Base-by-base conservation (phyloP, 2,113 vertebrate species). In the Pomatostomus ruficeps region DNA sequence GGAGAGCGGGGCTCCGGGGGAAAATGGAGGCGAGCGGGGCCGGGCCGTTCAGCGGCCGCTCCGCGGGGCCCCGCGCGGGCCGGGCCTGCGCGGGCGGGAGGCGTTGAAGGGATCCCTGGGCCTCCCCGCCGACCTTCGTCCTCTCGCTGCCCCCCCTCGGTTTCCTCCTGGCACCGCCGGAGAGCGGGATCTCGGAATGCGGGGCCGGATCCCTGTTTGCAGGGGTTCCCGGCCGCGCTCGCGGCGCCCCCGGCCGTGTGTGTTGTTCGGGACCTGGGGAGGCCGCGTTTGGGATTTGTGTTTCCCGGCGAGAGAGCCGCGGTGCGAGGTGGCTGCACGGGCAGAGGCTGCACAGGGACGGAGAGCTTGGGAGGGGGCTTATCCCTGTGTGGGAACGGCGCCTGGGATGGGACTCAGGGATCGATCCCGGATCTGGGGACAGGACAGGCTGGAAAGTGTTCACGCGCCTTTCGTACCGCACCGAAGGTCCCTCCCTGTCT, bases 301-400 rank as follows among this genome's bases (percentile, higher is more conserved):
- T 36, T 89, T 83, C 51, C 29, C 6, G 87, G 89, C 24, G 10
- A 35, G 55, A 21, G 71, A 62, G 46, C 38, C 45, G 88, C 77
- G 63, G 20, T 73, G 92, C 46, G 80, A 61, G 25, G 59, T 9
- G 80, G 40, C 58, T 36, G 84, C 73, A 4, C 13, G 19, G 85
- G 54, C 68, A n/a, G 20, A 13, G 61, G 57, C 70, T 62, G 81
- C 57, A 7, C 42, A 9, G 49, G 29, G 35, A 75, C 22, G 55
- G 74, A 36, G 20, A 20, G 20, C 31, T 10, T 10, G 22, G 12
- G 9, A 24, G 5, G 25, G 72, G 38, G 33, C 19, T 55, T 42
- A 2, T 3, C 13, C 11, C 28, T 4, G 9, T 3, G 0, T 26
- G 42, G 67, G 49, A 68, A 31, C 28, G 11, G 4, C 2, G 6